Conservation (phyloP, 2,888 invertebrate genomes). For the Villa cingulata region DNA sequence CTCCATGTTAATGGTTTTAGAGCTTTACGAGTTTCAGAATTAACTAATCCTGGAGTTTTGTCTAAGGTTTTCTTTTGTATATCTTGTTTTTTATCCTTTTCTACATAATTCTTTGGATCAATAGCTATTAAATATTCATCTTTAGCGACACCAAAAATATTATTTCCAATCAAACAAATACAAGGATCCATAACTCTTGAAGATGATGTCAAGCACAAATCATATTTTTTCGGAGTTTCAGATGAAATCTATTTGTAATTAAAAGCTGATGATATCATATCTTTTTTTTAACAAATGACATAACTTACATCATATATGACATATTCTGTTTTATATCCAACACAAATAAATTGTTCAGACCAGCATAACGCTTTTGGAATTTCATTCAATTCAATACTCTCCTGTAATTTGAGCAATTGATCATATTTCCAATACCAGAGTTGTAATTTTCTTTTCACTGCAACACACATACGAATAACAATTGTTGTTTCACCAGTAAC, state of each 20-base stretch:
- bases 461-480: slow-evolving; percentile 75
- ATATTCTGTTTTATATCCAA: slow-evolving; percentile 77
- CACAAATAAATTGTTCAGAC: slow-evolving; percentile 72
- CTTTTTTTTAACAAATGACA: background rate
- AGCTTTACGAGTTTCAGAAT: background rate
- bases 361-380: slow-evolving; percentile 67
- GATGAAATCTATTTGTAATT: slow-evolving; percentile 14
- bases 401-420: slow-evolving; percentile 56
- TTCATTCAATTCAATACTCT: slow-evolving; percentile 65
- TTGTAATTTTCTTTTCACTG: slow-evolving; percentile 70
- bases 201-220: slow-evolving; percentile 74
- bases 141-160: slow-evolving; percentile 67
- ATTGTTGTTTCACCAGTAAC: slow-evolving; percentile 63
- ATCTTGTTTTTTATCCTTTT: slow-evolving; percentile 6
- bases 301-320: slow-evolving; percentile 54
- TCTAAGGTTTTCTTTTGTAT: slow-evolving; percentile 48
- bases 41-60: background rate
- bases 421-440: slow-evolving; percentile 82
- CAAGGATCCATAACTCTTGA: slow-evolving; percentile 68
- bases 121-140: slow-evolving; percentile 80
- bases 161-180: slow-evolving; percentile 61
- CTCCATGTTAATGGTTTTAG: slow-evolving; percentile 24
- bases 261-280: too few species aligned
- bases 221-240: slow-evolving; percentile 44
- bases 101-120: slow-evolving; percentile 49